Base-by-base conservation (phyloP, 2,797 vertebrate species). In the Mionectes olivaceus region DNA sequence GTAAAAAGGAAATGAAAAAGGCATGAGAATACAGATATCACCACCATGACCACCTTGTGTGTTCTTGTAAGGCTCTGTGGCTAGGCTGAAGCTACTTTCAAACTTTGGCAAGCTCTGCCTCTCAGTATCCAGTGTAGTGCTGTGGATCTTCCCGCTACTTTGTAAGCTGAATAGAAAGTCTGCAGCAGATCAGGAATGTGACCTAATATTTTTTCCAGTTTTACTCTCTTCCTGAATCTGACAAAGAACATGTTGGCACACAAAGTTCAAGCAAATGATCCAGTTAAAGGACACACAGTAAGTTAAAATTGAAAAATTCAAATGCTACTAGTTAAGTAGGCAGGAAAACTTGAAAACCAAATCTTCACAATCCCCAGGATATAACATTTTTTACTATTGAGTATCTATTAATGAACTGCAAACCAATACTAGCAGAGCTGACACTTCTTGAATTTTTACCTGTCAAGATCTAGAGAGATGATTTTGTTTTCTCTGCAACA, bases 1-100 rank as follows among this genome's bases (percentile, higher is more conserved):
- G 97, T 21, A 94, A 88, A 37, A 78, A 33, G 49, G 43, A 77
- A 87, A 59, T 71, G 17, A 46, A 88, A 61, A 75, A 30, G 8
- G 6, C 32, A 27, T 88, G 41, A 30, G 25, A 70, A 14, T 16
- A 74, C 19, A 86, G 28, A 1, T 52, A 86, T 10, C 35, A 24
- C 50, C 32, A 70, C 19, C 53, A 78, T 7, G 43, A 61, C 19
- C 22, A 49, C 24, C 41, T 5, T 69, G 43, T n/a, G 28, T 24
- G n/a, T 37, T 69, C 59, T 27, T 44, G 53, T 9, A 87, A 35
- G 22, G 24, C 28, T 67, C 21, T 50, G 39, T 70, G 70, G 30
- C 13, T 18, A 67, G 30, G n/a, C 25, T 78, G 78, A 83, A 92
- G 53, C 35, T 53, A 39, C 21, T 57, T 89, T 47, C 33, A 60